These are phyloP conservation scores for Crotophaga sulcirostris DNA, from an alignment of 2,113 vertebrate genomes.

Conservation along the genomic window DNA sequence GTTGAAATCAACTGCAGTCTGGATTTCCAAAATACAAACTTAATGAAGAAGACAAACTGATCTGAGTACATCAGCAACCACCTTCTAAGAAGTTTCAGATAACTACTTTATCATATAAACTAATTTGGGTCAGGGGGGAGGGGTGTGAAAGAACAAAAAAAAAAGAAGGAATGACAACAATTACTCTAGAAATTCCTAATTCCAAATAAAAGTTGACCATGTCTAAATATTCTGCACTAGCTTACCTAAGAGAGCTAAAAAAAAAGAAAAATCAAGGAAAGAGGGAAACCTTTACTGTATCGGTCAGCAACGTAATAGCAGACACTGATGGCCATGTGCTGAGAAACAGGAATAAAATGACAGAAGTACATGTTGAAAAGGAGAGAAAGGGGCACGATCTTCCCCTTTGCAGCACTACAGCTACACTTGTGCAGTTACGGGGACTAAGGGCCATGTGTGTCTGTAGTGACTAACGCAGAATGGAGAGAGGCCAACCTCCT, in stretches of 20 bases:
- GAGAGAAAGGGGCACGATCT: neutral
- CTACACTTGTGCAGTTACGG: neutral
- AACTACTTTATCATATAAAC: neutral
- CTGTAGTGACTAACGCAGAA: neutral
- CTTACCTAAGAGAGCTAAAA: neutral
- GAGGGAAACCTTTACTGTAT: neutral
- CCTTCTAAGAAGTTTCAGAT: neutral
- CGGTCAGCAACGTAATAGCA: neutral
- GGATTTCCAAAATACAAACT: neutral
- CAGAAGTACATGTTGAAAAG: neutral
- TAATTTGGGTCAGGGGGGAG: too few relatives aligned
- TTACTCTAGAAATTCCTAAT: neutral
- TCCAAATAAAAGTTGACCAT: neutral
- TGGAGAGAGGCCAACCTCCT: neutral
- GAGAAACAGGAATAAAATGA: neutral
- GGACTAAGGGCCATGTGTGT: neutral
- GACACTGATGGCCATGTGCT: neutral
- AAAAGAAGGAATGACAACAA: neutral
- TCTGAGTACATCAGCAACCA: neutral
- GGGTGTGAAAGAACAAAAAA: neutral
- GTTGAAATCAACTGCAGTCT: neutral
- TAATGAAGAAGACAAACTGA: neutral
- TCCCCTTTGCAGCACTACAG: neutral
- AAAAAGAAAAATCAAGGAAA: neutral
- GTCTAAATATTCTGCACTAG: neutral